Percentiles rank a stretch among this genome's conserved stretches.
Conservation (phyloP, 1,140 invertebrate species). For the Drosophila biarmipes region DNA sequence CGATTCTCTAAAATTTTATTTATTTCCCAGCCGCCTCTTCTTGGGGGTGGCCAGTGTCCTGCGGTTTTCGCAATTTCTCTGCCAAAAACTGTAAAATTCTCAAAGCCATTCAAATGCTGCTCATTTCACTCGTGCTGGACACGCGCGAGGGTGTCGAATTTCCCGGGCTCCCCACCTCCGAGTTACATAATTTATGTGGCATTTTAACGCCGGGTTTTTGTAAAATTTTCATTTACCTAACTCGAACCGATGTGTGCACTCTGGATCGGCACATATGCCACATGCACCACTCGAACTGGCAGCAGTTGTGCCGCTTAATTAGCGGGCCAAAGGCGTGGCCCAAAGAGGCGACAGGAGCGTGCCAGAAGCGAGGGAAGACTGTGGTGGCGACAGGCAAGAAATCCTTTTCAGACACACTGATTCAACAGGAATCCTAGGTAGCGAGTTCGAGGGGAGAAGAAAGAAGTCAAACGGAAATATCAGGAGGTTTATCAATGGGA, state of each 20-base stretch:
- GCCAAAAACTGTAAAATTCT: slow-evolving; percentile 60
- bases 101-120: slow-evolving; percentile 44
- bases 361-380: slow-evolving; percentile 51
- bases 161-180: slow-evolving; percentile 5
- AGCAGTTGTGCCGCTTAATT: slow-evolving; percentile 67
- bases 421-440: slow-evolving; percentile 16
- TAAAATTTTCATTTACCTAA: slow-evolving; percentile 60
- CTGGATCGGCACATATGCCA: slow-evolving; percentile 60
- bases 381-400: neutral
- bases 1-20: slow-evolving; percentile 55
- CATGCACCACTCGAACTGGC: slow-evolving; percentile 48
- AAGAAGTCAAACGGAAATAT: neutral
- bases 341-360: slow-evolving; percentile 54
- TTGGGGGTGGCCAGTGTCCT: slow-evolving; percentile 26
- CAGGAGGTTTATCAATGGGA: neutral
- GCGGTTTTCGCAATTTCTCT: slow-evolving; percentile 65
- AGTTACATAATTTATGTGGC: slow-evolving; percentile 77
- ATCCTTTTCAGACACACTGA: slow-evolving; percentile 13
- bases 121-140: slow-evolving; percentile 53
- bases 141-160: slow-evolving; percentile 55
- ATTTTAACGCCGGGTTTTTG: slow-evolving; percentile 66
- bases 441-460: neutral
- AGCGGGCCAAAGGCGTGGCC: slow-evolving; percentile 47
- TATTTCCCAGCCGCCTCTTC: slow-evolving; percentile 13
- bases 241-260: slow-evolving; percentile 3